Conservation (phyloP, 2,888 invertebrate species). For the Aleiodes leptofemur region DNA sequence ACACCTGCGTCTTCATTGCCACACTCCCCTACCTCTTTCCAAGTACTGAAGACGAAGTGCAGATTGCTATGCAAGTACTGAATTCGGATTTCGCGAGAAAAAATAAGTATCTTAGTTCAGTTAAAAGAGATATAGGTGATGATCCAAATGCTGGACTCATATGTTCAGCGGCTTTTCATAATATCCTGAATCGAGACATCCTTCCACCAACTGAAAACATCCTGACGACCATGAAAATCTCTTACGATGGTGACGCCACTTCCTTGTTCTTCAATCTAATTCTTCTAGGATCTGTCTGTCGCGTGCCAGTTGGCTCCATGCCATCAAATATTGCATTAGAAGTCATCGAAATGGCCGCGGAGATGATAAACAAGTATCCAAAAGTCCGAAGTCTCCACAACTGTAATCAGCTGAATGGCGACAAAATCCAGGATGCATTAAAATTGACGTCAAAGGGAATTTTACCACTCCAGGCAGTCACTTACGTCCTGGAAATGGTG, state of each 20-base stretch:
- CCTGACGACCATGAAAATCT: constrained; percentile 64
- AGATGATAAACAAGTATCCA: constrained; percentile 66
- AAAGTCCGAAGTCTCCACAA: constrained; percentile 59
- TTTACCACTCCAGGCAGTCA: constrained; percentile 69
- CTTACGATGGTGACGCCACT: constrained; percentile 64
- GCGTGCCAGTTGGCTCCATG: constrained; percentile 68
- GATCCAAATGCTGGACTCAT: constrained; percentile 61
- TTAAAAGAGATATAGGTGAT: constrained; percentile 61
- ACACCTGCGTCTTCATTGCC: constrained; percentile 78
- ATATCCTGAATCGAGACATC: constrained; percentile 66
- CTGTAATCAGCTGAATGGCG: constrained; percentile 68
- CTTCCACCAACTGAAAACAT: constrained; percentile 66
- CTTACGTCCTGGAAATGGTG: constrained; percentile 72
- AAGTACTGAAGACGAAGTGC: constrained; percentile 72
- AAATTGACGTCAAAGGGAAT: constrained; percentile 63
- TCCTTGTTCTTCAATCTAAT: constrained; percentile 70
- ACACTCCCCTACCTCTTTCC: constrained; percentile 82
- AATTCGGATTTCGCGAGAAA: constrained; percentile 74
- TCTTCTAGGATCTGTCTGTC: constrained; percentile 69
- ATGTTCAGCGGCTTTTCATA: constrained; percentile 68
- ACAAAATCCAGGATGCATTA: constrained; percentile 66
- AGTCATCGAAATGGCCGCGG: constrained; percentile 67
- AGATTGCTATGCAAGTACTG: constrained; percentile 75
- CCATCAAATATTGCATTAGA: constrained; percentile 62
- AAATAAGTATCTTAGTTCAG: constrained; percentile 67